These are phyloP conservation scores for Beroe ovata DNA, from an alignment of 37 sponge, comb jelly and placozoan species.

Conservation along the genomic window DNA sequence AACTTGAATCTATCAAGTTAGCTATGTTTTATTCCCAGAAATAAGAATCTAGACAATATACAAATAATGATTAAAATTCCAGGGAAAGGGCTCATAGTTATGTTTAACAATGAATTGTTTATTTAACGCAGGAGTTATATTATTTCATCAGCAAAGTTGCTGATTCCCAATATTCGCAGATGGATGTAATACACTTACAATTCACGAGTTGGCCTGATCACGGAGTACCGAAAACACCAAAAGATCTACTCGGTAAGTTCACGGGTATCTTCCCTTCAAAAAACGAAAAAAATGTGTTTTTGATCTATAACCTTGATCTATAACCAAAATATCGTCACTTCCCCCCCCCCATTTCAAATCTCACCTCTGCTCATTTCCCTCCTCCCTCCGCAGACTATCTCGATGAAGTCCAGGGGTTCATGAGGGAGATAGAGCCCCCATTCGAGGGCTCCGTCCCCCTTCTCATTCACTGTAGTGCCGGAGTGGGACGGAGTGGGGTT, in stretches of 20 bases:
- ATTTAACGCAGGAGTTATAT: too few species aligned
- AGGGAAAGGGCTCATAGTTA: too few species aligned
- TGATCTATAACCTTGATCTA: background rate
- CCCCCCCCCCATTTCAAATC: too few species aligned
- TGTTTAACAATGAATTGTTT: too few species aligned
- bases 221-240: slow-evolving; percentile 48
- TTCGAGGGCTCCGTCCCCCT: background rate
- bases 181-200: slow-evolving; percentile 59
- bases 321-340: background rate
- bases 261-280: background rate
- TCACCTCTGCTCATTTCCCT: too few species aligned
- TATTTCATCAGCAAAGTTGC: too few species aligned
- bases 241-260: slow-evolving; percentile 35
- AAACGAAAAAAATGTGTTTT: background rate
- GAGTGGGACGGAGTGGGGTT: slow-evolving; percentile 60
- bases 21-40: too few species aligned
- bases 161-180: background rate
- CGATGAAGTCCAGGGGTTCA: background rate
- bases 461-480: slow-evolving; percentile 57
- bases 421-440: slow-evolving; percentile 5
- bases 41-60: too few species aligned
- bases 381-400: slow-evolving; percentile 16
- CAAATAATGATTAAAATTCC: too few species aligned
- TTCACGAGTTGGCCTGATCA: slow-evolving; percentile 66
- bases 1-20: too few species aligned